phyloP scores from a whole-genome alignment of 2,113 vertebrate species.

The Sinocyclocheilus maitianheensis region DNA sequence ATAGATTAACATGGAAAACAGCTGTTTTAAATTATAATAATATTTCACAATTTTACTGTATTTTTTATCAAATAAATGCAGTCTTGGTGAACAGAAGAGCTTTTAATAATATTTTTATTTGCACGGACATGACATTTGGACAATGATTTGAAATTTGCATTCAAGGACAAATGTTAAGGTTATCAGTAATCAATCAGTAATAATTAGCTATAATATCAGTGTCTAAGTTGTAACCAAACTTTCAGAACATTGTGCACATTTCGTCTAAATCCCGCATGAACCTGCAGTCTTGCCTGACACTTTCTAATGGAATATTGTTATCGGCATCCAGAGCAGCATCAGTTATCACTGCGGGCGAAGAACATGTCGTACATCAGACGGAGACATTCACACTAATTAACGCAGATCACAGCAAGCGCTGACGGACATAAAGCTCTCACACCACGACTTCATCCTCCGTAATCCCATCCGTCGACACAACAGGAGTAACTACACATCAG shows the following conservation, averaged over 20 bases:
- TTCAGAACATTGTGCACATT: too few species aligned
- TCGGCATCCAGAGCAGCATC: not conserved
- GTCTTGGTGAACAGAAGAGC: too few species aligned
- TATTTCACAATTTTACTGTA: not conserved
- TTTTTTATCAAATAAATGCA: too few species aligned
- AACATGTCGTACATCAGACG: not conserved
- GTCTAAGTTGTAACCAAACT: too few species aligned
- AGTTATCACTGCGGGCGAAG: not conserved
- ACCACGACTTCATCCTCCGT: not conserved
- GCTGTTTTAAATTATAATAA: not conserved
- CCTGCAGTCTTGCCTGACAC: not conserved
- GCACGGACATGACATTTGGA: too few species aligned
- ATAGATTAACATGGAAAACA: too few species aligned
- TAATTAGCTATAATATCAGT: too few species aligned
- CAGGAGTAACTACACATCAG: not conserved
- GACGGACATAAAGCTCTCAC: not conserved
- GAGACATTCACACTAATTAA: not conserved
- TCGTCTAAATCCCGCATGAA: not conserved
- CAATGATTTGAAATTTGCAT: too few species aligned
- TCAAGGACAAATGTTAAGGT: too few species aligned
- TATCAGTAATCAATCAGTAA: too few species aligned
- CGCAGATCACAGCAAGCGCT: not conserved
- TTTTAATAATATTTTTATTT: too few species aligned
- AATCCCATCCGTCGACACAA: not conserved
- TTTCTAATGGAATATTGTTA: not conserved